Percentiles rank a stretch among this genome's conserved stretches.
These are phyloP conservation scores for Hephaestus fuliginosus DNA, from an alignment of 2,797 vertebrate species.

Conservation along the genomic window DNA sequence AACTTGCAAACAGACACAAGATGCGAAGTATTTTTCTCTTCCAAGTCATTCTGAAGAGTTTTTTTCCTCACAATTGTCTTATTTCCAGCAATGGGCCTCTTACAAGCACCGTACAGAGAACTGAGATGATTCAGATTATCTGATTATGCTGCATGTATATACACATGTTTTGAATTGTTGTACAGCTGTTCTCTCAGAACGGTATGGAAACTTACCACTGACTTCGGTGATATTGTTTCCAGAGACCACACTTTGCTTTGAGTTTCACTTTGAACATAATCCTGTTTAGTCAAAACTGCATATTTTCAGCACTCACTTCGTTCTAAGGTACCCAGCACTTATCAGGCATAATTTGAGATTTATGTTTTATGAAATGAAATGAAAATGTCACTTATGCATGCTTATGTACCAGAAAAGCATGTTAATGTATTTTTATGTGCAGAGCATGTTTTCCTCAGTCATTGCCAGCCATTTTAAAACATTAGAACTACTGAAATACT, in stretches of 20 bases:
- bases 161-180: conserved; percentile 10
- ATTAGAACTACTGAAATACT: neutral
- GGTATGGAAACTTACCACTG: neutral
- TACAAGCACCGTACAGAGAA: neutral
- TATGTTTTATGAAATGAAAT: conserved; percentile 1
- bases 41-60: neutral
- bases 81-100: neutral
- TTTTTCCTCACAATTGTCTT: neutral
- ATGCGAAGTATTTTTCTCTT: conserved; percentile 18
- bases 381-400: neutral
- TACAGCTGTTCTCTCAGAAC: neutral
- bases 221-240: no score
- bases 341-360: neutral
- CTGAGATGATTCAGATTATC: neutral
- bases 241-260: neutral
- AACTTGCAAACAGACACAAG: conserved; percentile 9
- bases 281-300: neutral
- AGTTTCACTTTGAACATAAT: conserved; percentile 1
- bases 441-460: neutral
- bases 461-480: neutral
- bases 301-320: neutral
- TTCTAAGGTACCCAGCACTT: neutral
- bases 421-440: neutral
- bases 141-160: conserved; percentile 6
- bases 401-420: neutral